Evolutionary conservation across 2,797 vertebrate genomes (phyloP), one percentile per base, ranked within the genome.

Genomic region (Avahi laniger): DNA sequence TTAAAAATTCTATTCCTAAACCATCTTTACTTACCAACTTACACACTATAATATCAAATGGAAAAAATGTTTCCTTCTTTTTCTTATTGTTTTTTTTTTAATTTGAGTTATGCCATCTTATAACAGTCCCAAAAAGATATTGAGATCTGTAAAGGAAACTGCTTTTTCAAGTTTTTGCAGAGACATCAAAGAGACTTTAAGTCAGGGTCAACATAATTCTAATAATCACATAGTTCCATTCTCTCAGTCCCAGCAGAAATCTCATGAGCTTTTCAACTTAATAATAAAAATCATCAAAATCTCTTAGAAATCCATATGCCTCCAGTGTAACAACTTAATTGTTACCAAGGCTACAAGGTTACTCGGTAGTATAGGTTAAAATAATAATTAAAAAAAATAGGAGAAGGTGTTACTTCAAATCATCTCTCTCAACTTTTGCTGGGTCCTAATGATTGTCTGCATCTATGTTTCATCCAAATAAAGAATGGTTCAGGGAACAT

Each of bases 1-100:
- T 97, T 97, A 96, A 96, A 98, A 98, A 76, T 93, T 95, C 48
- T 63, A 28, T 89, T 83, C 41, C 89, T 70, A 73, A 57, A 22
- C 43, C 82, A 65, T 95, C 61, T 94, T 98, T 96, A 89, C 65
- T 96, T 94, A 85, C 48, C 46, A 88, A 79, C 30, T 1, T 80
- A 43, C 12, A 75, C 84, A 38, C 41, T 8, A 1, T 79, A 94
- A 95, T 97, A 65, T 61, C 22, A 95, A 85, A 78, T 8, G 43
- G 91, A 96, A 70, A 41, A 41, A 35, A 11, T 12, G 2, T 12
- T 97, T 96, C 70, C 41, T 75, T 87, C 86, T 94, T 85, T 24
- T 80, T 70, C 50, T 81, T 72, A 88, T 96, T 92, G 43, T 96
- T 17, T 30, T 91, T 18, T 75, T 93, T 96, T 93, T 94, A 96